phyloP scores from a whole-genome alignment of 2,888 invertebrate species.

The Epicampocera succincta region DNA sequence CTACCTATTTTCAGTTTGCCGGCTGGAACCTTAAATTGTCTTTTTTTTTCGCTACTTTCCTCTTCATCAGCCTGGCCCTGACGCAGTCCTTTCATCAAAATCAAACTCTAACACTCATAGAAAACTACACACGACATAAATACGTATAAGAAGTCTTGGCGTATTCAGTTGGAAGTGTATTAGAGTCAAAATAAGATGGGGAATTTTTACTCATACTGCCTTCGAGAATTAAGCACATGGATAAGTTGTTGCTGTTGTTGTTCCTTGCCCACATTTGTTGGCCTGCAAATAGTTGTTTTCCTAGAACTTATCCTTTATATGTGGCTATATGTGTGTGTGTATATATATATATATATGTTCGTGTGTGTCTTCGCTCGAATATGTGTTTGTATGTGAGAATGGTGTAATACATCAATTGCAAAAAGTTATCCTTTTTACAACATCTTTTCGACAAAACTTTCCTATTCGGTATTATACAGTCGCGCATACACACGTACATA shows the following conservation, averaged over 20 bases:
- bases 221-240: conserved; percentile 49
- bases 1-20: conserved; percentile 70
- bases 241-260: conserved; percentile 23
- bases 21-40: conserved; percentile 76
- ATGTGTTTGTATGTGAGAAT: conserved; percentile 42
- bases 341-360: conserved; percentile 3
- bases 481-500: not conserved
- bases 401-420: conserved; percentile 80
- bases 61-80: conserved; percentile 24
- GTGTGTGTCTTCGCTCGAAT: not conserved
- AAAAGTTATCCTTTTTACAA: conserved; percentile 78
- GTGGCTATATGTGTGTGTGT: conserved; percentile 1
- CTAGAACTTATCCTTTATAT: conserved; percentile 28
- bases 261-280: conserved; percentile 51
- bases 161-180: not conserved
- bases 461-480: conserved; percentile 16
- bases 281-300: conserved; percentile 8
- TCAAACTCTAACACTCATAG: not conserved
- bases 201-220: conserved; percentile 20
- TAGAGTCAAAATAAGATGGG: conserved; percentile 29
- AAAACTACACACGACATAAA: conserved; percentile 1
- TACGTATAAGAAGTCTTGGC: not conserved
- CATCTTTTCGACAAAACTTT: conserved; percentile 64
- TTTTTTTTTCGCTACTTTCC: not conserved
- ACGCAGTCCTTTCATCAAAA: conserved; percentile 60